Percentiles rank a stretch among this genome's conserved stretches.
Evolutionary conservation across 2,797 vertebrate species (phyloP).

Genomic region (Lophius americanus): DNA sequence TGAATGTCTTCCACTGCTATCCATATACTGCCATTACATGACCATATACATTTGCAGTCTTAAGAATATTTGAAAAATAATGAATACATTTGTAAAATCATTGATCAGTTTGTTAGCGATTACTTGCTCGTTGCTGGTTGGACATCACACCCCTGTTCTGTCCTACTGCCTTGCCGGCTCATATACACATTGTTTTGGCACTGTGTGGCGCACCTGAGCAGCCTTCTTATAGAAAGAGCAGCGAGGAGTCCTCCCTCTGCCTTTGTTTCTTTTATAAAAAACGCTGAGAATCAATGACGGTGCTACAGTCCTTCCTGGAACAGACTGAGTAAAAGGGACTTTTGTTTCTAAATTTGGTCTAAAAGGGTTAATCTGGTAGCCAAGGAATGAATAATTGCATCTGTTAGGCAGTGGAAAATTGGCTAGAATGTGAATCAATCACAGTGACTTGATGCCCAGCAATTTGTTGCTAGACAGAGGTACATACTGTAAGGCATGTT

Average conservation of each 20-base stretch:
- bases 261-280: no score
- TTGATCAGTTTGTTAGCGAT: no score
- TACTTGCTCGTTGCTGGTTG: no score
- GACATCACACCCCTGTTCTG: no score
- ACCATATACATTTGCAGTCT: slow-evolving; percentile 6
- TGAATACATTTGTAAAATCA: neutral
- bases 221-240: no score
- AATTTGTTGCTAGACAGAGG: slow-evolving; percentile 35
- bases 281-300: no score
- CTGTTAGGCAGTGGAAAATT: slow-evolving; percentile 35
- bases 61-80: slow-evolving; percentile 21
- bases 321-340: neutral
- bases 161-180: no score
- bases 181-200: no score
- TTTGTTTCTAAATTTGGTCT: slow-evolving; percentile 51
- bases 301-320: no score
- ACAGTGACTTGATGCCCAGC: slow-evolving; percentile 31
- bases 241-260: no score
- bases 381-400: slow-evolving; percentile 26
- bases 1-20: slow-evolving; percentile 1
- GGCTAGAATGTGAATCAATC: slow-evolving; percentile 34
- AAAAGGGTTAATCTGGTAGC: slow-evolving; percentile 38
- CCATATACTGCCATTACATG: slow-evolving; percentile 1
- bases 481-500: slow-evolving; percentile 62
- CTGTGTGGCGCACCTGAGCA: no score